These are phyloP conservation scores for Calliphora vomitoria DNA, from an alignment of 2,888 invertebrate species.

Conservation along the genomic window DNA sequence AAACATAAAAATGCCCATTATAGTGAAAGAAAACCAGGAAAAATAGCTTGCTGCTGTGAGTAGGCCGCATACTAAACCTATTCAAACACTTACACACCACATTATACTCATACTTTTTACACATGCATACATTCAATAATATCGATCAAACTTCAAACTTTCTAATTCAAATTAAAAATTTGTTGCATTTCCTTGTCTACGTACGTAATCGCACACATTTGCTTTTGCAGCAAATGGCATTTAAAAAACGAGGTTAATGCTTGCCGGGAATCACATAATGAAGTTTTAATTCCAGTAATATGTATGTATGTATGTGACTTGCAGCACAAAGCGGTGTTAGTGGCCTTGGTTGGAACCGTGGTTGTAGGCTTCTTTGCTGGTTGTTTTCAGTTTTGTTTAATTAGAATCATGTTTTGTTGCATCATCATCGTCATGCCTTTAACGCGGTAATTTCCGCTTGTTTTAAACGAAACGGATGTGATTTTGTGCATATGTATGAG, in stretches of 20 bases:
- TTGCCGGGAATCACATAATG: conserved; percentile 34
- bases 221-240: conserved; percentile 12
- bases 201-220: conserved; percentile 11
- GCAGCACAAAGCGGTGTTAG: background rate
- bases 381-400: conserved; percentile 52
- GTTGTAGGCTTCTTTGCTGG: background rate
- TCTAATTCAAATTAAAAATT: conserved; percentile 76
- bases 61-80: background rate
- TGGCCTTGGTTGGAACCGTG: background rate
- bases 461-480: conserved; percentile 62
- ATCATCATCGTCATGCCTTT: conserved; percentile 30
- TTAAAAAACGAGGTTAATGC: conserved; percentile 50
- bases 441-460: conserved; percentile 67
- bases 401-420: conserved; percentile 59
- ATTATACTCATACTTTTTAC: background rate
- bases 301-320: background rate
- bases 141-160: conserved; percentile 84
- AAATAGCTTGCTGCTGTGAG: background rate
- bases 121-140: conserved; percentile 75
- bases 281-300: conserved; percentile 48
- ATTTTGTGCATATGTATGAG: conserved; percentile 60
- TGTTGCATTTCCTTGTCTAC: conserved; percentile 41
- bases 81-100: too few relatives aligned
- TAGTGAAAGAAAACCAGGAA: background rate
- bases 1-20: conserved; percentile 49